These are phyloP conservation scores for Conus canariensis DNA, from an alignment of 2,888 invertebrate genomes.

Conservation along the genomic window DNA sequence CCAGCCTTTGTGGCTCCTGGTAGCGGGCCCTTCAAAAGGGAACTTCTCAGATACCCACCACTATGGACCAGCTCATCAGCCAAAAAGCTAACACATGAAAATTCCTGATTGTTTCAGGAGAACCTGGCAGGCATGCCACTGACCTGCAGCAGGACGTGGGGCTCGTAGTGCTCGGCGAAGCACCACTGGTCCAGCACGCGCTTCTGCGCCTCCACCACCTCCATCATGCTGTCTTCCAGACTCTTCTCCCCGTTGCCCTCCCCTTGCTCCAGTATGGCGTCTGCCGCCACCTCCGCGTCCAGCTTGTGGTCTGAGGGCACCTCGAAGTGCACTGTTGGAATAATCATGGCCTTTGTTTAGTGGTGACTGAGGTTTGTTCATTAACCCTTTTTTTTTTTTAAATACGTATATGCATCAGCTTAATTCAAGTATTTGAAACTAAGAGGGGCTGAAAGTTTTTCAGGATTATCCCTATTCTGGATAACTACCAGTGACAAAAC, in stretches of 20 bases:
- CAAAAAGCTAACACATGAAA: too few relatives aligned
- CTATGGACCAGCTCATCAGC: too few relatives aligned
- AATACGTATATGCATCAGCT: neutral
- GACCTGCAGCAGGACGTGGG: slow-evolving; percentile 75
- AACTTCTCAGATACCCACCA: too few relatives aligned
- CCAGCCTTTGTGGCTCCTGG: too few relatives aligned
- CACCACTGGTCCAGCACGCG: slow-evolving; percentile 77
- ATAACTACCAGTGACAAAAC: too few relatives aligned
- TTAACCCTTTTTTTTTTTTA: neutral
- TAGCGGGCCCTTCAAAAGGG: too few relatives aligned
- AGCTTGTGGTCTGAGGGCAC: slow-evolving; percentile 63
- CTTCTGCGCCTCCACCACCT: slow-evolving; percentile 73
- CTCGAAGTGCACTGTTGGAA: slow-evolving; percentile 72
- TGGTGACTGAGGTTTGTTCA: neutral
- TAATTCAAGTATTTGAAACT: neutral
- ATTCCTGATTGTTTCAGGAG: too few relatives aligned
- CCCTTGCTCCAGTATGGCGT: slow-evolving; percentile 54
- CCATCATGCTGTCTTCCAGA: slow-evolving; percentile 69
- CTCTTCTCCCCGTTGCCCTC: slow-evolving; percentile 60
- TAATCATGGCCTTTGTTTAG: neutral
- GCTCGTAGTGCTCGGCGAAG: slow-evolving; percentile 77
- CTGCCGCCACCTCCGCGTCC: slow-evolving; percentile 49
- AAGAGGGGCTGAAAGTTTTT: too few relatives aligned
- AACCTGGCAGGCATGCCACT: neutral
- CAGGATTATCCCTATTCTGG: too few relatives aligned